These are phyloP conservation scores for Phodopus roborovskii DNA, from an alignment of 2,113 vertebrate genomes.

Conservation along the genomic window DNA sequence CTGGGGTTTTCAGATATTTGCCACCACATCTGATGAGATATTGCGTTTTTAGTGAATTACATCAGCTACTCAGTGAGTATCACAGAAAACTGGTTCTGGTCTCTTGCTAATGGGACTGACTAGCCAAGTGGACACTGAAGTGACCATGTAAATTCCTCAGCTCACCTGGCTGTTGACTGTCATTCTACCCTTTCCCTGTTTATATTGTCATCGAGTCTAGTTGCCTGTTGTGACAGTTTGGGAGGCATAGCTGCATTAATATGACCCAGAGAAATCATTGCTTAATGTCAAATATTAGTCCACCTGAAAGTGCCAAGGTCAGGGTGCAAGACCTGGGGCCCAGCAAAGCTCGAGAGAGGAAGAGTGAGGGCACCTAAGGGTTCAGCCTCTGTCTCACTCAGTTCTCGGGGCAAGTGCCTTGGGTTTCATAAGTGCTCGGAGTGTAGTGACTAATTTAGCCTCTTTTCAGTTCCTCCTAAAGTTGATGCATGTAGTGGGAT, in stretches of 20 bases:
- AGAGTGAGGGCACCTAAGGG: not conserved
- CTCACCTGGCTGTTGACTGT: not conserved
- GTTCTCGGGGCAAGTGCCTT: not conserved
- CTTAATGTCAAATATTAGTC: not conserved
- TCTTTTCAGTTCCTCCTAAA: not conserved
- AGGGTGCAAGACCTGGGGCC: not conserved
- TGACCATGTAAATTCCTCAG: too few species aligned
- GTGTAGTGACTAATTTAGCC: not conserved
- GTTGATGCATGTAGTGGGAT: too few species aligned
- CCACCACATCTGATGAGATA: not conserved
- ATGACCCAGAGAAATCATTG: conserved; percentile 11
- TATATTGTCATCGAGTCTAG: not conserved
- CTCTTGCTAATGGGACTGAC: not conserved
- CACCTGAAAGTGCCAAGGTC: not conserved
- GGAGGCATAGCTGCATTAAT: not conserved
- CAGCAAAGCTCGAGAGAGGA: not conserved
- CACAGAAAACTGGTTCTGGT: not conserved
- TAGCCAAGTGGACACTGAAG: not conserved
- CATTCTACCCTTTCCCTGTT: not conserved
- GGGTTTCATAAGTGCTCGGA: not conserved
- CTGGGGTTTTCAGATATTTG: not conserved
- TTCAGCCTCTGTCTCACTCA: not conserved
- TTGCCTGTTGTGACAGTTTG: not conserved
- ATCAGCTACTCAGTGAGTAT: not conserved
- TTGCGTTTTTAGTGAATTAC: not conserved